Evolutionary conservation across 2,888 invertebrate genomes (phyloP).

Genomic region (Dascillus cervinus): DNA sequence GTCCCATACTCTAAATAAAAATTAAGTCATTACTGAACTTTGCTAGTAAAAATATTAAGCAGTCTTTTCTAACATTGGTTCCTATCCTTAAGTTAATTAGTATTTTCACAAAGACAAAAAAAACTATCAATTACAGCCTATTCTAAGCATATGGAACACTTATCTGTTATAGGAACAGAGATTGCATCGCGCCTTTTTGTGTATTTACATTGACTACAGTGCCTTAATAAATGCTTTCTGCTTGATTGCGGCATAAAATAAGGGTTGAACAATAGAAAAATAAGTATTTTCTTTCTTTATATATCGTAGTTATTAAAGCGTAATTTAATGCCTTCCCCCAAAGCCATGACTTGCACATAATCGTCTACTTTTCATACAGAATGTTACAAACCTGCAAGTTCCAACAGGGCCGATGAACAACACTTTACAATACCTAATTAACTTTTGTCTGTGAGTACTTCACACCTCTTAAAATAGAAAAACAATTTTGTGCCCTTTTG

Average conservation of each 20-base stretch:
- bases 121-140: background rate
- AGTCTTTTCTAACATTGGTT: slow-evolving; percentile 15
- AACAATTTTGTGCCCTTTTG: too few species aligned
- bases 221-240: slow-evolving; percentile 9
- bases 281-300: slow-evolving; percentile 17
- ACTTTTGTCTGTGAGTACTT: too few species aligned
- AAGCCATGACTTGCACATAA: slow-evolving; percentile 22
- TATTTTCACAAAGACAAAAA: background rate
- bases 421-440: too few species aligned
- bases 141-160: slow-evolving; percentile 14
- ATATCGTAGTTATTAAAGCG: slow-evolving; percentile 34
- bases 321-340: slow-evolving; percentile 43
- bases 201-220: slow-evolving; percentile 18
- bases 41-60: slow-evolving; percentile 8
- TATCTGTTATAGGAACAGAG: slow-evolving; percentile 23
- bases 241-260: slow-evolving; percentile 7
- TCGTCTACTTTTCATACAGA: too few species aligned
- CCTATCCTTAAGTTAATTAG: slow-evolving; percentile 7
- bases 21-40: too few species aligned
- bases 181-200: slow-evolving; percentile 17
- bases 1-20: too few species aligned
- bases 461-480: too few species aligned
- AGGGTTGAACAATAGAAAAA: slow-evolving; percentile 9
- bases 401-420: too few species aligned
- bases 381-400: too few species aligned